Conservation (phyloP, 2,113 vertebrate genomes). For the Raphicerus campestris region DNA sequence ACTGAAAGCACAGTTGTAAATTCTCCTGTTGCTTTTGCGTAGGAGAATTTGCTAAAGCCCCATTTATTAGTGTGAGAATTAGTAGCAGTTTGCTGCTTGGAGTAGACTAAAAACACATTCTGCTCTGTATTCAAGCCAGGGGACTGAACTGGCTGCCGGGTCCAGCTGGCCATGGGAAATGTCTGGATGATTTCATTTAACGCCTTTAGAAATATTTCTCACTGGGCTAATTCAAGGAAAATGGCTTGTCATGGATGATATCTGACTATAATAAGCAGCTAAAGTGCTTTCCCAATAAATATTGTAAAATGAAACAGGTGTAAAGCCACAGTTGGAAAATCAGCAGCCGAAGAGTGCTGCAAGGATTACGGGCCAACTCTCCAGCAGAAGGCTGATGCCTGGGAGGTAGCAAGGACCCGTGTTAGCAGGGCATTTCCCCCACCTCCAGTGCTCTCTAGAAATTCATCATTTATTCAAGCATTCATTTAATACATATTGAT, state of each 20-base stretch:
- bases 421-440: background rate
- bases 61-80: background rate
- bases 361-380: background rate
- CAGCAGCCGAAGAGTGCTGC: background rate
- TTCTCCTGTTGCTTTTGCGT: slow-evolving; percentile 18
- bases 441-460: background rate
- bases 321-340: slow-evolving; percentile 11
- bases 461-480: background rate
- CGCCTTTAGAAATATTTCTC: slow-evolving; percentile 32
- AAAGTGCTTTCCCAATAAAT: slow-evolving; percentile 47
- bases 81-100: background rate
- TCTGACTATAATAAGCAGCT: slow-evolving; percentile 39
- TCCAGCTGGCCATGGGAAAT: background rate
- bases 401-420: background rate
- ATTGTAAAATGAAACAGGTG: slow-evolving; percentile 34
- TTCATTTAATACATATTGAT: background rate
- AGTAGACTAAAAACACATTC: background rate
- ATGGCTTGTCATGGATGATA: slow-evolving; percentile 24
- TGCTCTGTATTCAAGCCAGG: background rate
- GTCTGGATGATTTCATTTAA: slow-evolving; percentile 30
- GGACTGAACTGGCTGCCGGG: background rate
- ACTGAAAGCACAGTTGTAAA: slow-evolving; percentile 38
- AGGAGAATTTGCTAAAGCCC: slow-evolving; percentile 16
- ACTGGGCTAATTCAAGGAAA: slow-evolving; percentile 41
- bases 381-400: background rate